A percentile compares a stretch with the other conserved stretches of the same genome.
Evolutionary conservation across 35 echinoderm and acorn worm species (phyloP).

Genomic region (Acanthaster planci): DNA sequence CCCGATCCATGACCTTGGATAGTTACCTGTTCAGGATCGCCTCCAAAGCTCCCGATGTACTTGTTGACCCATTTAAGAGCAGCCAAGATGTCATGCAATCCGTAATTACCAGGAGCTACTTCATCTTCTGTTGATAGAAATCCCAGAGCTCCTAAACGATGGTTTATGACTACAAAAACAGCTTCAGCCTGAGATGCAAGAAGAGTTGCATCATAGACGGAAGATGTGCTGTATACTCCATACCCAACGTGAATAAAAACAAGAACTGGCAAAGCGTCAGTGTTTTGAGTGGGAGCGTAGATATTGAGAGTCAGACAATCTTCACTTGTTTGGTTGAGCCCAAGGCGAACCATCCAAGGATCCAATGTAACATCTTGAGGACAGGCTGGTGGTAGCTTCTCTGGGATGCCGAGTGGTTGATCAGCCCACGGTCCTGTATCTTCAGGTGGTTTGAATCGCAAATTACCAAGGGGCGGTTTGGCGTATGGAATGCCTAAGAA

Average conservation of each 20-base stretch:
- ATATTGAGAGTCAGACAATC: constrained; percentile 64
- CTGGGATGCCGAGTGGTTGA: constrained; percentile 18
- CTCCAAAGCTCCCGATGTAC: constrained; percentile 59
- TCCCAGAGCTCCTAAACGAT: constrained; percentile 52
- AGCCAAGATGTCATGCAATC: constrained; percentile 33
- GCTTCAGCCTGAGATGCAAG: constrained; percentile 39
- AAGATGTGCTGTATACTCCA: background rate
- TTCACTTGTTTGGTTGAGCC: constrained; percentile 10
- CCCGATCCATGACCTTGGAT: constrained; percentile 46
- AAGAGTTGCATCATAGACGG: constrained; percentile 13
- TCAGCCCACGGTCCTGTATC: constrained; percentile 26
- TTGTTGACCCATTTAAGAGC: constrained; percentile 47
- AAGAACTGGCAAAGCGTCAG: constrained; percentile 49
- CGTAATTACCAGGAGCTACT: constrained; percentile 56
- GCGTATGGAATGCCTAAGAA: constrained; percentile 65
- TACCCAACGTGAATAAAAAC: constrained; percentile 54
- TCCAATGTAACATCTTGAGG: constrained; percentile 17
- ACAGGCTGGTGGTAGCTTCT: constrained; percentile 37
- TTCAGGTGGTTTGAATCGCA: constrained; percentile 39
- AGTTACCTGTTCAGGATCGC: constrained; percentile 41
- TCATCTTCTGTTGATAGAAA: constrained; percentile 29
- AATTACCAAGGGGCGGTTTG: constrained; percentile 45
- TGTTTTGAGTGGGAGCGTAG: constrained; percentile 22
- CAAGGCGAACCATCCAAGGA: background rate
- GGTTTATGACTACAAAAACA: constrained; percentile 47